Base-by-base conservation (phyloP, 2,888 invertebrate genomes). In the Nemoura dubitans region DNA sequence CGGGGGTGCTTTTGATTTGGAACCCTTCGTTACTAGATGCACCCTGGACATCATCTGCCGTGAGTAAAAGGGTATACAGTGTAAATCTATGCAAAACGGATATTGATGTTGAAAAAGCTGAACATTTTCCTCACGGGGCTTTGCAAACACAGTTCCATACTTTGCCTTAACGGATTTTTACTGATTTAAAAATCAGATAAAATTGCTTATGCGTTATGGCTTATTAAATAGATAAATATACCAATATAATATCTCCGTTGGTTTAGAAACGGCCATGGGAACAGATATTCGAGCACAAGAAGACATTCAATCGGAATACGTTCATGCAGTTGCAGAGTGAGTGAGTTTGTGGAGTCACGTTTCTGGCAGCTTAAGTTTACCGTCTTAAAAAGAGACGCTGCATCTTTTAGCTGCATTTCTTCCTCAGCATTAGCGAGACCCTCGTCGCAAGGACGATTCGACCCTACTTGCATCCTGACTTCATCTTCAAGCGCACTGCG, bases 401-500 rank as follows among this genome's bases (percentile, higher is more conserved):
- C n/a, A 36, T 6, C 36, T 6, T 6, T 36, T 36, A 36, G 10
- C 36, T 10, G n/a, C n/a, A n/a, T n/a, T n/a, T 81, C 5, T 2
- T 81, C 81, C 78, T 28, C 87, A 89, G 88, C 87, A 88, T 89
- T 25, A 88, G 89, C 21, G 89, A 89, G 82, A 28, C 89, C 27
- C 87, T 88, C 14, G 86, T 88, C 26, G 77, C 88, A 16, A 84
- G 88, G 2, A 36, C 86, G 29, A 28, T 88, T 7, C 87, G 88
- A 25, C 93, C 93, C 0, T 93, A 93, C 93, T 89, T 92, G 7
- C 92, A 92, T 91, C 89, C 91, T 0, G 90, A 92, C 59, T 90
- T 91, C 10, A 88, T 93, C 28, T 93, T 91, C 90, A 90, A 91
- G 84, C 87, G 90, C 16, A 88, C 91, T 0, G 90, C 89, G 86